These are phyloP conservation scores for Umimayanthus chanpuru DNA, from an alignment of 92 coral and sea anemone genomes.

Conservation along the genomic window DNA sequence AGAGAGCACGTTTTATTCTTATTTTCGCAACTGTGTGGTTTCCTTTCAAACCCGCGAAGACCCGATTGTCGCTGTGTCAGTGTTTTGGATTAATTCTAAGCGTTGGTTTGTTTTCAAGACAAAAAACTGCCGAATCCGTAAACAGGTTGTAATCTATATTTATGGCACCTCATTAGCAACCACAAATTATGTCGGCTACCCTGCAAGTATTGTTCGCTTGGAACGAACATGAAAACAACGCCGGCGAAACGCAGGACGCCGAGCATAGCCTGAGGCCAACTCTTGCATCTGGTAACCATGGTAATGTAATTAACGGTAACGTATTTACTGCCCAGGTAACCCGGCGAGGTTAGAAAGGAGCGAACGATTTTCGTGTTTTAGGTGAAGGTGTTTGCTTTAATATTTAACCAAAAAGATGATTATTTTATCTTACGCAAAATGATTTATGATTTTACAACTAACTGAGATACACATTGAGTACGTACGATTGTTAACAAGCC, in stretches of 20 bases:
- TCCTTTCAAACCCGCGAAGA: background rate
- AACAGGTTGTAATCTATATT: background rate
- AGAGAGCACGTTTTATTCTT: background rate
- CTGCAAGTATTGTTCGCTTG: background rate
- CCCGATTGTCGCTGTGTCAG: background rate
- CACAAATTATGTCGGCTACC: background rate
- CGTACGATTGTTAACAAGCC: no score
- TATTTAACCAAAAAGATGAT: no score
- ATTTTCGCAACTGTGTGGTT: background rate
- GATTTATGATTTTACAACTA: no score
- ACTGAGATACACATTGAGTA: no score
- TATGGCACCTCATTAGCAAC: conserved; percentile 29
- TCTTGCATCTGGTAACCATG: background rate
- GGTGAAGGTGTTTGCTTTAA: background rate
- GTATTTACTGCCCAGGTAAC: background rate
- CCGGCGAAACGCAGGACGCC: background rate
- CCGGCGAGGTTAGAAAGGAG: background rate
- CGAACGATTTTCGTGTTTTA: no score
- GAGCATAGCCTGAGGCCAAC: background rate
- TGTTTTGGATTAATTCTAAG: conserved; percentile 33
- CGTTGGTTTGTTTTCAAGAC: conserved; percentile 26
- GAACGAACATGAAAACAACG: background rate
- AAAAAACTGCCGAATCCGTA: conserved; percentile 11
- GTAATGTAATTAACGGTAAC: background rate
- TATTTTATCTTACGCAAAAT: no score